Percentiles rank a stretch among this genome's conserved stretches.
These are phyloP conservation scores for Agonopterix subpropinquella DNA, from an alignment of 2,888 invertebrate genomes.

Conservation along the genomic window DNA sequence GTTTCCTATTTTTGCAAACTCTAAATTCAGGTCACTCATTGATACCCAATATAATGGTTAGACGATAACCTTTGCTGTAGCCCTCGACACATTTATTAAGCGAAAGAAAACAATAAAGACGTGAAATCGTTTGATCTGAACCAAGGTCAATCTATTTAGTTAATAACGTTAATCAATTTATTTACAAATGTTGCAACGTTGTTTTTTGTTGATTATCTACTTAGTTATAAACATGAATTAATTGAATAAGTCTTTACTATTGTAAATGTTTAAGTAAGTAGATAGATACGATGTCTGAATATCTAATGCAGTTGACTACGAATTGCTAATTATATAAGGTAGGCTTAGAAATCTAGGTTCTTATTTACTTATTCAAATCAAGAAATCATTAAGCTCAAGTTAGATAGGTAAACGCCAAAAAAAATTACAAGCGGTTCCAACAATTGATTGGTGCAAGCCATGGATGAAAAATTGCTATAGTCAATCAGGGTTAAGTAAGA, in stretches of 20 bases:
- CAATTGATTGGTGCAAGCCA: too few relatives aligned
- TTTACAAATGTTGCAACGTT: conserved; percentile 38
- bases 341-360: too few relatives aligned
- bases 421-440: too few relatives aligned
- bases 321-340: too few relatives aligned
- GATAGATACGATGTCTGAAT: too few relatives aligned
- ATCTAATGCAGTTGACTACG: too few relatives aligned
- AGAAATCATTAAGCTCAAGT: too few relatives aligned
- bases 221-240: conserved; percentile 21
- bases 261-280: too few relatives aligned
- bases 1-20: conserved; percentile 9
- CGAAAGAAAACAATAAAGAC: conserved; percentile 62
- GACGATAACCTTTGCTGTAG: conserved; percentile 49
- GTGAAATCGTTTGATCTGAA: conserved; percentile 65
- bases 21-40: conserved; percentile 22
- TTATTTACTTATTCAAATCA: too few relatives aligned
- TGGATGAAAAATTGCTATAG: too few relatives aligned
- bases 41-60: conserved; percentile 37
- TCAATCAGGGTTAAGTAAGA: too few relatives aligned
- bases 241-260: conserved; percentile 14
- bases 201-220: conserved; percentile 19
- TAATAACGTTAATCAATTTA: conserved; percentile 50
- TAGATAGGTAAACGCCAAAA: too few relatives aligned
- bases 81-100: conserved; percentile 71
- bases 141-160: conserved; percentile 50